Conservation (phyloP, 2,113 vertebrate genomes). For the Brachirus orientalis region DNA sequence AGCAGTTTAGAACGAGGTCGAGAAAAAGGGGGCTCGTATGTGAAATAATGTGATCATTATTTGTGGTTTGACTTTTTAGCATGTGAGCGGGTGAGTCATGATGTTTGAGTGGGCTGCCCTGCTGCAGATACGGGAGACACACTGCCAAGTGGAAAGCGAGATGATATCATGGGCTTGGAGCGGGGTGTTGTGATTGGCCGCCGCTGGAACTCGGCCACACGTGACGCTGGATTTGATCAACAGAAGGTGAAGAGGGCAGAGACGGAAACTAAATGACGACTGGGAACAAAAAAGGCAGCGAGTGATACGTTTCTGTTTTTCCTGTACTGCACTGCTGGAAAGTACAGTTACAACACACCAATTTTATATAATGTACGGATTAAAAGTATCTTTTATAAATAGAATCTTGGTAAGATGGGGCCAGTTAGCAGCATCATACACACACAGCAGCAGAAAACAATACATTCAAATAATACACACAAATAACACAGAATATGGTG, state of each 20-base stretch:
- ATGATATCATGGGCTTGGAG: conserved; percentile 40
- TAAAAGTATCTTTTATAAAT: too few species aligned
- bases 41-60: too few species aligned
- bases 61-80: not conserved
- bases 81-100: conserved; percentile 34
- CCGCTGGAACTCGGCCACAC: conserved; percentile 33
- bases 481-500: too few species aligned
- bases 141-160: conserved; percentile 16
- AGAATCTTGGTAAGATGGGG: too few species aligned
- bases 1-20: not conserved
- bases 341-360: too few species aligned
- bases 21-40: not conserved
- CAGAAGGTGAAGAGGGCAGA: conserved; percentile 25
- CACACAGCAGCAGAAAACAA: too few species aligned
- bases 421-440: too few species aligned
- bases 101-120: conserved; percentile 21
- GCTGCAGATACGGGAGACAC: conserved; percentile 22
- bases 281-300: not conserved
- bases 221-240: conserved; percentile 28
- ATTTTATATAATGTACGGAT: too few species aligned
- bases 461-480: too few species aligned
- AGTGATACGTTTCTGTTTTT: conserved; percentile 4
- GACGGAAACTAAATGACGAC: conserved; percentile 2
- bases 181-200: conserved; percentile 47
- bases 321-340: too few species aligned